phyloP scores from a whole-genome alignment of 2,888 invertebrate genomes.

The Dastarcus helophoroides region DNA sequence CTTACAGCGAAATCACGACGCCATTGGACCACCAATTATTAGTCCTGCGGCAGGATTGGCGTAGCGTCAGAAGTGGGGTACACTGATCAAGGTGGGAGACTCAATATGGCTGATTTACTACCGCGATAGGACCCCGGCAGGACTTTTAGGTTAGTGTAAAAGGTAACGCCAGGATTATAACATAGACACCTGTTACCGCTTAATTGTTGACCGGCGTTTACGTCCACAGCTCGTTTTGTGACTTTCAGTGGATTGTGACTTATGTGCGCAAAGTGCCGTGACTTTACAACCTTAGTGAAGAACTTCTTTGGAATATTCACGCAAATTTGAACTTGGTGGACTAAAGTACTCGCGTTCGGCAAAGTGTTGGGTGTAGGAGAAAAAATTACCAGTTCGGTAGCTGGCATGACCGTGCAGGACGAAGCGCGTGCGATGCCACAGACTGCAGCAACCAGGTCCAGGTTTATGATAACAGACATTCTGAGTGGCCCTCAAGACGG shows the following conservation, averaged over 20 bases:
- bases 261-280: slow-evolving; percentile 4
- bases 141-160: slow-evolving; percentile 31
- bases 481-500: slow-evolving; percentile 54
- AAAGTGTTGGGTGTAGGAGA: slow-evolving; percentile 36
- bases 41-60: slow-evolving; percentile 24
- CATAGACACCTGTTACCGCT: slow-evolving; percentile 17
- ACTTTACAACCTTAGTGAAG: background rate
- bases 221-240: slow-evolving; percentile 1
- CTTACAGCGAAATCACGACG: slow-evolving; percentile 19
- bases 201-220: slow-evolving; percentile 6
- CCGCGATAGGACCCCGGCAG: slow-evolving; percentile 18
- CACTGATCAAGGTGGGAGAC: slow-evolving; percentile 22
- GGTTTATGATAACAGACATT: slow-evolving; percentile 87
- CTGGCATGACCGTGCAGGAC: slow-evolving; percentile 41
- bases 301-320: slow-evolving; percentile 1
- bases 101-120: slow-evolving; percentile 39
- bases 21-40: slow-evolving; percentile 32
- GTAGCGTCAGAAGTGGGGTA: slow-evolving; percentile 18
- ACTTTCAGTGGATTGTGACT: background rate
- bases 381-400: slow-evolving; percentile 32
- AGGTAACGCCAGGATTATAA: slow-evolving; percentile 23
- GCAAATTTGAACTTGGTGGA: background rate
- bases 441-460: slow-evolving; percentile 50
- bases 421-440: slow-evolving; percentile 36
- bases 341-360: slow-evolving; percentile 7